These are phyloP conservation scores for Columba guinea DNA, from an alignment of 2,797 vertebrate genomes.

Conservation along the genomic window DNA sequence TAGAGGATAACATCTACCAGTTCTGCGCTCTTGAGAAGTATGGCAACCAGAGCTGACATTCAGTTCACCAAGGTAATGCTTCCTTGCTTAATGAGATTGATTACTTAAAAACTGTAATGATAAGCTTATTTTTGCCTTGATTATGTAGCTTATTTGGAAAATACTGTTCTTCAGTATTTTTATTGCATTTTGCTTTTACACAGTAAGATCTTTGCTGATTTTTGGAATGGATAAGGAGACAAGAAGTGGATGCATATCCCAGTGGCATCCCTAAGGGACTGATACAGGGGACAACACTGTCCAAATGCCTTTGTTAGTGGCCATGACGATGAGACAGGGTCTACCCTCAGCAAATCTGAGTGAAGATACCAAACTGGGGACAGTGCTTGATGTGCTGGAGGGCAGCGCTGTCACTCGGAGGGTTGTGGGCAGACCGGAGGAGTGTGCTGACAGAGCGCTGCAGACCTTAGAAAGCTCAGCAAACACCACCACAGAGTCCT, in stretches of 20 bases:
- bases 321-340: not conserved
- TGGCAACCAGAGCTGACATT: not conserved
- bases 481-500: not conserved
- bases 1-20: not conserved
- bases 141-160: conserved; percentile 21
- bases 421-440: not conserved
- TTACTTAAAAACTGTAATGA: not conserved
- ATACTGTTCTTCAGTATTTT: not conserved
- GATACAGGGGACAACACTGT: not conserved
- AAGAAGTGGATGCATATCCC: not conserved
- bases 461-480: not conserved
- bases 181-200: not conserved
- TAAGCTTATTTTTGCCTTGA: not conserved
- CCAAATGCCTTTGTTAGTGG: not conserved
- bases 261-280: not conserved
- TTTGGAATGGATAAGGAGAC: not conserved
- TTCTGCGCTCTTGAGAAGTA: not conserved
- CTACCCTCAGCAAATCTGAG: not conserved
- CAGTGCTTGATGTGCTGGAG: not conserved
- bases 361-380: not conserved
- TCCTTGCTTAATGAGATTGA: not conserved
- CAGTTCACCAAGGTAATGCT: not conserved
- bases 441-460: not conserved
- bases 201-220: not conserved
- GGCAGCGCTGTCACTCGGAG: not conserved